Conservation (phyloP, 2,797 vertebrate species). For the Cyclopterus lumpus region DNA sequence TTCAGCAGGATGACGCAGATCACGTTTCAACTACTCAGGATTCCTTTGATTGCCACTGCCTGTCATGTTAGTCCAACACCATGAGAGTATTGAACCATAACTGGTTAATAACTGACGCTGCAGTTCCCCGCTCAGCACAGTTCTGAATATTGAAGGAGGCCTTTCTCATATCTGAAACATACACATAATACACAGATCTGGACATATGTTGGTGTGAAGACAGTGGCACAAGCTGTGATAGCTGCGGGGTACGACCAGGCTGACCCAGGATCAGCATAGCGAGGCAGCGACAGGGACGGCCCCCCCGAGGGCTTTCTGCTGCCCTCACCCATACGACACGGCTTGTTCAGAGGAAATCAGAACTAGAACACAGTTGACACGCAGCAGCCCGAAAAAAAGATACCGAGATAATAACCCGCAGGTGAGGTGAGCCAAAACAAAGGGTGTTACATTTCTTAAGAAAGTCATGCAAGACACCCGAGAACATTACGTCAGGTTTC, state of each 20-base stretch:
- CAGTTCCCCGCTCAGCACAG: not conserved
- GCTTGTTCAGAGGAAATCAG: constrained; percentile 13
- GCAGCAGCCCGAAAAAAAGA: not conserved
- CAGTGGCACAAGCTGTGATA: constrained; percentile 61
- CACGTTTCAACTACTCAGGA: not conserved
- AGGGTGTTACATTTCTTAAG: constrained; percentile 65
- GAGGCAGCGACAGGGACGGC: constrained; percentile 37
- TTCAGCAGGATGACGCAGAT: constrained; percentile 10
- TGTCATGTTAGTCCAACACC: not conserved
- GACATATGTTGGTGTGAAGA: constrained; percentile 60
- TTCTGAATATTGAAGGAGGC: not conserved
- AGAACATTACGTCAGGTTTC: constrained; percentile 40
- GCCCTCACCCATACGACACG: constrained; percentile 18
- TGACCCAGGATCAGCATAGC: constrained; percentile 39
- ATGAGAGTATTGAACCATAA: not conserved
- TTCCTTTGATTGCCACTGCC: not conserved
- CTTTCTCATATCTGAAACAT: not conserved
- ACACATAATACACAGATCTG: constrained; percentile 47
- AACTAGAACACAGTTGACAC: not conserved
- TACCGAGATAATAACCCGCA: constrained; percentile 1
- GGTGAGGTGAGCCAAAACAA: constrained; percentile 13
- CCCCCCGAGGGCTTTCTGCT: constrained; percentile 30
- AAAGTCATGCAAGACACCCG: constrained; percentile 27
- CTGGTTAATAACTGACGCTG: not conserved
- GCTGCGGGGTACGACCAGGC: constrained; percentile 6